Percentiles rank a stretch among this genome's conserved stretches.
Conservation (phyloP, 1,140 invertebrate species). For the Aphidius gifuensis region DNA sequence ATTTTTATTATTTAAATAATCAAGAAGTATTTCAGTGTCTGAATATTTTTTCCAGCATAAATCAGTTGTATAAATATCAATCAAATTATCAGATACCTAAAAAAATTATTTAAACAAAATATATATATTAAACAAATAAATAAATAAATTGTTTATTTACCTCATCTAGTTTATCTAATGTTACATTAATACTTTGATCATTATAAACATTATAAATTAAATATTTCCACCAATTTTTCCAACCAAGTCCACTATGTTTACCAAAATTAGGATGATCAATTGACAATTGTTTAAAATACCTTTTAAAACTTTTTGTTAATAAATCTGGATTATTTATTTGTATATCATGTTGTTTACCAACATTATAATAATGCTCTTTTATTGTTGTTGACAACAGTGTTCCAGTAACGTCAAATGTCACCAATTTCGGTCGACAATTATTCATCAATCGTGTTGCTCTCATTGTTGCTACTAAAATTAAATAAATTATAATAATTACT, state of each 20-base stretch:
- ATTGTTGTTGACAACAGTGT: constrained; percentile 72
- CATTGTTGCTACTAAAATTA: neutral
- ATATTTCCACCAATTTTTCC: constrained; percentile 78
- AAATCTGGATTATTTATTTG: constrained; percentile 55
- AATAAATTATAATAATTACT: too few species aligned
- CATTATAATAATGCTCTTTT: constrained; percentile 70
- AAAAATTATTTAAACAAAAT: constrained; percentile 9
- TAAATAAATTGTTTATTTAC: constrained; percentile 24
- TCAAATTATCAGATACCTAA: constrained; percentile 46
- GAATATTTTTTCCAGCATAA: constrained; percentile 70
- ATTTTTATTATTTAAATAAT: constrained; percentile 54
- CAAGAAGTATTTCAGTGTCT: constrained; percentile 63
- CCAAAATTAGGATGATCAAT: constrained; percentile 79
- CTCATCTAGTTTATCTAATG: constrained; percentile 37
- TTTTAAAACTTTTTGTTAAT: constrained; percentile 64
- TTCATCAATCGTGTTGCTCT: constrained; percentile 38
- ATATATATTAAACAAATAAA: neutral
- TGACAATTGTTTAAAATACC: constrained; percentile 62
- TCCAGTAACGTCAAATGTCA: constrained; percentile 87
- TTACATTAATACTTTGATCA: constrained; percentile 41
- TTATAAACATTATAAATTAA: constrained; percentile 67
- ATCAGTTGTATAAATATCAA: constrained; percentile 61
- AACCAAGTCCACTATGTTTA: constrained; percentile 62
- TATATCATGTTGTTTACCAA: constrained; percentile 68
- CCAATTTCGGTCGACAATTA: constrained; percentile 57